A percentile compares a stretch with the other conserved stretches of the same genome.
Conservation (phyloP, 2,797 vertebrate genomes). For the Pitangus sulphuratus region DNA sequence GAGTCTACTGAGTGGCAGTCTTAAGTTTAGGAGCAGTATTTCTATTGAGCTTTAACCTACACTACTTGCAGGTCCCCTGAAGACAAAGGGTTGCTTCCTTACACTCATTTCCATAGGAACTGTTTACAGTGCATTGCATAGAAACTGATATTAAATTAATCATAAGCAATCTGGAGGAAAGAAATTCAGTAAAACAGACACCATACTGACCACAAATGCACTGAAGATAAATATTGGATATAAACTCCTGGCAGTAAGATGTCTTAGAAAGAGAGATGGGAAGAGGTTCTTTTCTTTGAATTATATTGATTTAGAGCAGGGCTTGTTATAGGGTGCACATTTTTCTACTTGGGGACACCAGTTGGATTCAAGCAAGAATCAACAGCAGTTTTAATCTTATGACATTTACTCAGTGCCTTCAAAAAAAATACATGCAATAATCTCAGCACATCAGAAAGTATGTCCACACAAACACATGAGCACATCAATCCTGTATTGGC, state of each 20-base stretch:
- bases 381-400: not conserved
- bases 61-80: not conserved
- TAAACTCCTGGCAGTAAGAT: conserved; percentile 26
- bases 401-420: not conserved
- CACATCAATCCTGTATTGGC: not conserved
- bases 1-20: not conserved
- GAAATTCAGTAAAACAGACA: not conserved
- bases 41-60: not conserved
- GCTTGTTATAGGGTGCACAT: not conserved
- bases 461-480: not conserved
- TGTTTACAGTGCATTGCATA: not conserved
- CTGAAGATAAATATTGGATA: conserved; percentile 47
- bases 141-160: not conserved
- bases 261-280: not conserved
- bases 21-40: not conserved
- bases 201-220: not conserved
- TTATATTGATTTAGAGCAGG: not conserved
- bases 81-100: not conserved
- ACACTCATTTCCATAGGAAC: not conserved
- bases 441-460: not conserved
- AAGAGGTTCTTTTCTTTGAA: not conserved
- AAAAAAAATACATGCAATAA: not conserved
- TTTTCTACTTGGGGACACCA: not conserved
- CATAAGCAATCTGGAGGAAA: not conserved
- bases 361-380: not conserved